Conservation (phyloP, 1,140 invertebrate genomes). For the Dreissena polymorpha region DNA sequence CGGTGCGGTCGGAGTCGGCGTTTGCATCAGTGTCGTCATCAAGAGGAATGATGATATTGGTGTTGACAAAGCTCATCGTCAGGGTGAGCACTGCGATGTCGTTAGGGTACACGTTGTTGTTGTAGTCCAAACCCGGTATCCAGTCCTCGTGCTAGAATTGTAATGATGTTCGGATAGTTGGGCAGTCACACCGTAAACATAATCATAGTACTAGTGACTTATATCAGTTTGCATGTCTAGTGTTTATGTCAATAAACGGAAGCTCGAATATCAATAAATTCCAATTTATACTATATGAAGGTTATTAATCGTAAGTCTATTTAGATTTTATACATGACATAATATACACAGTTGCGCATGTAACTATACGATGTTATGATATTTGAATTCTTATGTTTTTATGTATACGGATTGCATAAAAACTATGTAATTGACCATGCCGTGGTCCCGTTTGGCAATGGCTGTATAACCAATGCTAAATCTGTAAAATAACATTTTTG, state of each 20-base stretch:
- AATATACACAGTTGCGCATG: not conserved
- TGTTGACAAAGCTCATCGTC: not conserved
- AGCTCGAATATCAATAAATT: not conserved
- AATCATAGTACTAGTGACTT: not conserved
- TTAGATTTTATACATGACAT: too few species aligned
- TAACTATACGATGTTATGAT: not conserved
- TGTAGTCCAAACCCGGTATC: not conserved
- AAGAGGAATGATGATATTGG: conserved; percentile 6
- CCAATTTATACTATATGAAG: too few species aligned
- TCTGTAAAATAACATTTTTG: too few species aligned
- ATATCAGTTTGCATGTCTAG: not conserved
- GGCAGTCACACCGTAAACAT: not conserved
- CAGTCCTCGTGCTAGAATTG: conserved; percentile 29
- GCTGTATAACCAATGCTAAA: too few species aligned
- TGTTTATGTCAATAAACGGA: not conserved
- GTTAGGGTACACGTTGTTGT: conserved; percentile 31
- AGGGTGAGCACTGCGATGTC: conserved; percentile 35
- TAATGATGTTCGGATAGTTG: not conserved
- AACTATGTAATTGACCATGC: too few species aligned
- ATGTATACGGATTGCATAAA: too few species aligned
- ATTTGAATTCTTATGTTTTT: too few species aligned
- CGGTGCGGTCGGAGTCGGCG: not conserved
- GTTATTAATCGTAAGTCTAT: too few species aligned
- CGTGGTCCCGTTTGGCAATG: too few species aligned
- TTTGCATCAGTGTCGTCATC: not conserved